Evolutionary conservation across 2,797 vertebrate species (phyloP), one percentile per base, ranked within the genome.

Genomic region (Syndactyla subalaris): DNA sequence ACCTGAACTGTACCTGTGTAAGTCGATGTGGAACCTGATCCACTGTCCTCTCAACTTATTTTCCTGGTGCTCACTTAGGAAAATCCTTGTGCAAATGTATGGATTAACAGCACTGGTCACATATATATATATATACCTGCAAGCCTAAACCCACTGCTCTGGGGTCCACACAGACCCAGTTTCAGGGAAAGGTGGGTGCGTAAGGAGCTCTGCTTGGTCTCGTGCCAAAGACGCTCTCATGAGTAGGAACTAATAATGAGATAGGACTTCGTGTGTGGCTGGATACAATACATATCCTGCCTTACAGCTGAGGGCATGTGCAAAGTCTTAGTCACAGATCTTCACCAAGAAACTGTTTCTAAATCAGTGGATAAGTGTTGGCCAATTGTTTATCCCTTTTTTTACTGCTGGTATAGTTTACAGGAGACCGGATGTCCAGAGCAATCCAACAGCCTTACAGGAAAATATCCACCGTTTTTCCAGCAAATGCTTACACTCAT

Each of bases 311-410:
- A 68, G 83, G 55, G 57, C 23, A 59, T 46, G 39, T 73, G 63
- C 65, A 57, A 41, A 38, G 29, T 38, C 32, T 86, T 85, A 48
- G 36, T 41, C 52, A 14, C 85, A 94, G 57, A 59, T 95, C 85
- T 72, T 92, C 73, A 70, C 58, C 51, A 14, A 59, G 67, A 51
- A 85, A n/a, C 48, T 81, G 34, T 90, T 95, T 88, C 92, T 82
- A 90, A 93, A 87, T 88, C 79, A 81, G 66, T 67, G 51, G 83
- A 16, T 92, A 52, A 59, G 8, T 57, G 55, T 73, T 70, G 43
- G 83, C 90, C 66, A 76, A 48, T 94, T 91, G 70, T 86, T 95
- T 95, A 86, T 84, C 76, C 48, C 59, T 62, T 59, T 58, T 84
- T 81, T 90, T 92, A 59, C 80, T 86, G 80, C 48, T 57, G 51